Base-by-base conservation (phyloP, 2,888 invertebrate genomes). In the Watsonalla cultraria region DNA sequence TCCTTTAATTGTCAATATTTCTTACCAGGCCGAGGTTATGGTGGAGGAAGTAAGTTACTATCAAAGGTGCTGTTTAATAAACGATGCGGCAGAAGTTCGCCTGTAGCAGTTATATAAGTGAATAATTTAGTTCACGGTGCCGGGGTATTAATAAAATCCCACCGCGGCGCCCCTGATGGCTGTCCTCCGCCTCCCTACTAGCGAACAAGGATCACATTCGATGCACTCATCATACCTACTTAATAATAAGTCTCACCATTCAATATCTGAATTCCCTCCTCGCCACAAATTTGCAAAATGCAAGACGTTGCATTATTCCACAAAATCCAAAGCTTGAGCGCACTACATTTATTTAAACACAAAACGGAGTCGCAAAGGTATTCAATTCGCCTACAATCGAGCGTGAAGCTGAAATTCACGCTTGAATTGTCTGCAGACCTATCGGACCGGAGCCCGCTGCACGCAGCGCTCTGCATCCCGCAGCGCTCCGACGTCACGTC, bases 331-430 rank as follows among this genome's bases (percentile, higher is more conserved):
- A 51, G 15, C 54, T 42, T 9, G 54, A 56, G 58, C 54, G 47
- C 51, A 45, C 47, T 47, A 45, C 46, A 61, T 68, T 67, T 68
- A 66, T 66, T 62, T 62, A 58, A 51, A 59, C 56, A 54, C 60
- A 49, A 59, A 64, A 55, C 58, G 56, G 56, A 61, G 67, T 68
- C 51, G 54, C 60, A 58, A 60, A 65, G 57, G 55, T 57, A 55
- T 60, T 62, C 59, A 55, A 55, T 59, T 60, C 51, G 53, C 33
- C 50, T 53, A 57, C 58, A 61, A 51, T 62, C 50, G 61, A 67
- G 61, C 65, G 65, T 64, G 58, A 68, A 66, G 61, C 59, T 54
- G 56, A 53, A 61, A 60, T 53, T 56, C 35, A 51, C 58, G 59
- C 61, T 58, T 52, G 59, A 60, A 60, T 56, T 52, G 63, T 55